phyloP scores from a whole-genome alignment of 2,888 invertebrate genomes.

The Strigamia maritima region DNA sequence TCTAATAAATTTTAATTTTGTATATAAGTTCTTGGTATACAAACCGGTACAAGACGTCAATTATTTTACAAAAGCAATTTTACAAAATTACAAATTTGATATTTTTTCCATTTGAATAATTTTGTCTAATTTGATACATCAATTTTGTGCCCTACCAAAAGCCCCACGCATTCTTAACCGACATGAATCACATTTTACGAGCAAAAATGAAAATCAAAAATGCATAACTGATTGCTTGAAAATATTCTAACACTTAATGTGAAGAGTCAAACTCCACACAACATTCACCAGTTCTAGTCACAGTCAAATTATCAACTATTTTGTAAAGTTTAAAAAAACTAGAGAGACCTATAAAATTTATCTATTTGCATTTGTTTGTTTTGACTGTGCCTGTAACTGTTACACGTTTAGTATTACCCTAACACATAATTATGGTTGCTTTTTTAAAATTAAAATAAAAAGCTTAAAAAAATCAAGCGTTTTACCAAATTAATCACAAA shows the following conservation, averaged over 20 bases:
- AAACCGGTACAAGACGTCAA: not conserved
- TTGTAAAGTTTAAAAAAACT: not conserved
- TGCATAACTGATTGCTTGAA: not conserved
- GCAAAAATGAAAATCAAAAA: not conserved
- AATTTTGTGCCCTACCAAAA: not conserved
- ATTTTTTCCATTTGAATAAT: not conserved
- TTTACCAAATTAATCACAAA: not conserved
- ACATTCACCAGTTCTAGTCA: not conserved
- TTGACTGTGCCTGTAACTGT: not conserved
- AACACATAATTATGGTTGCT: not conserved
- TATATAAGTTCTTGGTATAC: not conserved
- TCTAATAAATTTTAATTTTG: not conserved
- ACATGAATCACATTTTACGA: not conserved
- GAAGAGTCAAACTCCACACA: not conserved
- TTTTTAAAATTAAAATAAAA: not conserved
- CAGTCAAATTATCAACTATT: not conserved
- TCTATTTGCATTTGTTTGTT: not conserved
- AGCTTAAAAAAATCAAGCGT: not conserved
- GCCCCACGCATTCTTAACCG: conserved; percentile 2
- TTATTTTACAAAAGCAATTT: conserved; percentile 1
- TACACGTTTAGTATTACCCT: not conserved
- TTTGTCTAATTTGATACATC: not conserved
- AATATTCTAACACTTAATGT: not conserved
- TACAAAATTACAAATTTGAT: not conserved
- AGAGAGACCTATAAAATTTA: not conserved